Conservation (phyloP, 2,888 invertebrate species). For the Hermaeophaga mercurialis region DNA sequence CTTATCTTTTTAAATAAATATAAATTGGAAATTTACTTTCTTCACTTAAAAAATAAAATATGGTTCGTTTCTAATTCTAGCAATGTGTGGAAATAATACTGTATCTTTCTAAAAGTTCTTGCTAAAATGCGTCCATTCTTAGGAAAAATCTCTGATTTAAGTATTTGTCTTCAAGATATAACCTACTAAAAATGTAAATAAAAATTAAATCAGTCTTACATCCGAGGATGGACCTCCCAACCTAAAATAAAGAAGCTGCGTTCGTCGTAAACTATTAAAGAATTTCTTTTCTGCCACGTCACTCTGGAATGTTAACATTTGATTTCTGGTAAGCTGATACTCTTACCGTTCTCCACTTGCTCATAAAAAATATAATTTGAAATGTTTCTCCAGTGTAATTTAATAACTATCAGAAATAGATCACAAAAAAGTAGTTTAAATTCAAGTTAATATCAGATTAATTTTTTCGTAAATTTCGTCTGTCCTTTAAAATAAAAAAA, state of each 20-base stretch:
- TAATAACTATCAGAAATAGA: constrained; percentile 45
- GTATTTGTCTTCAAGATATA: no score
- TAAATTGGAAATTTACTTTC: no score
- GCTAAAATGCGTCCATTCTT: no score
- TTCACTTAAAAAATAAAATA: no score
- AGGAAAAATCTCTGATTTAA: no score
- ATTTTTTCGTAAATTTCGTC: not conserved
- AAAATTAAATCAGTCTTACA: no score
- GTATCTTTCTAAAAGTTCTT: no score
- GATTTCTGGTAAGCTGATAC: constrained; percentile 53
- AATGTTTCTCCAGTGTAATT: constrained; percentile 49
- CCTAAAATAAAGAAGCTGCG: constrained; percentile 53
- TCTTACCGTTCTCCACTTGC: constrained; percentile 3
- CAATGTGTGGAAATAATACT: no score
- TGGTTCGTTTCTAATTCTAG: no score
- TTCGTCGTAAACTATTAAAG: constrained; percentile 54
- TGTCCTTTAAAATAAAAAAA: no score
- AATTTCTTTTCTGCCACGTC: constrained; percentile 55
- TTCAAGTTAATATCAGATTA: not conserved
- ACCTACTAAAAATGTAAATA: no score
- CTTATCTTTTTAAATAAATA: no score
- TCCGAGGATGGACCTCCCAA: constrained; percentile 51
- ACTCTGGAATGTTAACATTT: constrained; percentile 56
- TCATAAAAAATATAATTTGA: constrained; percentile 22
- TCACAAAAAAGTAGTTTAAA: not conserved